These are phyloP conservation scores for Tubulanus polymorphus DNA, from an alignment of 2,888 invertebrate genomes.

Conservation along the genomic window DNA sequence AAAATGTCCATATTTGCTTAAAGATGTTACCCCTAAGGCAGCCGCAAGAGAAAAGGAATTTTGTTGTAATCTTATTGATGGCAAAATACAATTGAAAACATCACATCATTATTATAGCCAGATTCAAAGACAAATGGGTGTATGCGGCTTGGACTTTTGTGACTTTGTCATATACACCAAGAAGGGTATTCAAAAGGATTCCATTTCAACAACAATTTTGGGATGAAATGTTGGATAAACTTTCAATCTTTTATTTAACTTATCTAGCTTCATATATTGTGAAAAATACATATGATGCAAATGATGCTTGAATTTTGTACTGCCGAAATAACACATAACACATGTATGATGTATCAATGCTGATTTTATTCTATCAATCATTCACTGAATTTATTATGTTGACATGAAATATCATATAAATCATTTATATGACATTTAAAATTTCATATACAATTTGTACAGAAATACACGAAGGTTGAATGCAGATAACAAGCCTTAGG, in stretches of 20 bases:
- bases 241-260: background rate
- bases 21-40: background rate
- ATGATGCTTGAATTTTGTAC: too few species aligned
- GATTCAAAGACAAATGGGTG: constrained; percentile 20
- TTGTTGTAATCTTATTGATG: background rate
- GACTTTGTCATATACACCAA: constrained; percentile 22
- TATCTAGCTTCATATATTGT: too few species aligned
- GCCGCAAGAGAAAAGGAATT: background rate
- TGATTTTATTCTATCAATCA: too few species aligned
- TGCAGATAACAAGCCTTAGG: too few species aligned
- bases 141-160: constrained; percentile 16
- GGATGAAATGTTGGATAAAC: background rate
- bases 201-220: constrained; percentile 9
- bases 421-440: too few species aligned
- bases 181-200: constrained; percentile 16
- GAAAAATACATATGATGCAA: too few species aligned
- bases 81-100: background rate
- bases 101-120: constrained; percentile 19
- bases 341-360: too few species aligned
- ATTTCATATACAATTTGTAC: too few species aligned
- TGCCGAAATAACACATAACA: too few species aligned
- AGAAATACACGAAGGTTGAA: too few species aligned
- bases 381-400: too few species aligned
- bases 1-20: background rate
- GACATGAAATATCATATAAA: too few species aligned